Base-by-base conservation (phyloP, 2,888 invertebrate species). In the Agrotis exclamationis region DNA sequence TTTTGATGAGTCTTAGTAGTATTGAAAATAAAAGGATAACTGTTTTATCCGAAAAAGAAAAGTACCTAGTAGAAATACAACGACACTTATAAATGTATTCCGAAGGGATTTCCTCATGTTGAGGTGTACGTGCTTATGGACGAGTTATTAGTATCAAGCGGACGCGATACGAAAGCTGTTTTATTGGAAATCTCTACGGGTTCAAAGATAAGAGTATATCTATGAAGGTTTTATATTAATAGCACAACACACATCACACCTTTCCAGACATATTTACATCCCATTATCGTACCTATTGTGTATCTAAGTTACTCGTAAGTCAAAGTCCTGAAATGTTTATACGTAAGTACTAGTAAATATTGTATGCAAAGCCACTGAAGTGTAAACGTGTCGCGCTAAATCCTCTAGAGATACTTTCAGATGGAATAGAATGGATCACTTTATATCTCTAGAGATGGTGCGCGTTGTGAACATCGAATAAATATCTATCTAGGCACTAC, bases 71-170 rank as follows among this genome's bases (percentile, higher is more conserved):
- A 24, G 4, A n/a, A 20, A 70, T 24, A 39, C 4, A 7, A n/a
- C 9, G 7, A 18, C 7, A 3, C 1, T 14, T 56, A 20, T 18
- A 48, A 45, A 69, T 47, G 63, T 57, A 79, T 84, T 81, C 59
- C 72, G 56, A 22, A 70, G 68, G 58, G 7, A 68, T 75, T 44
- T 65, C 70, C 33, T 65, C 71, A 62, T 64, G 68, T 74, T 63
- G 74, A 80, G 48, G 3, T 70, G 4, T 0, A 86, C 86, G 33
- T 33, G 33, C 86, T 76, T 73, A 70, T 82, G 82, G 84, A 86
- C 78, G 74, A 78, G 85, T 87, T 86, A 82, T n/a, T n/a, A n/a
- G n/a, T 85, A 86, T 83, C 86, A 87, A 33, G 33, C 7, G 33
- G 7, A 33, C 7, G 33, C 33, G 33, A 33, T 33, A 33, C 33